Evolutionary conservation across 2,113 vertebrate species (phyloP).

Genomic region (Pseudonaja textilis): DNA sequence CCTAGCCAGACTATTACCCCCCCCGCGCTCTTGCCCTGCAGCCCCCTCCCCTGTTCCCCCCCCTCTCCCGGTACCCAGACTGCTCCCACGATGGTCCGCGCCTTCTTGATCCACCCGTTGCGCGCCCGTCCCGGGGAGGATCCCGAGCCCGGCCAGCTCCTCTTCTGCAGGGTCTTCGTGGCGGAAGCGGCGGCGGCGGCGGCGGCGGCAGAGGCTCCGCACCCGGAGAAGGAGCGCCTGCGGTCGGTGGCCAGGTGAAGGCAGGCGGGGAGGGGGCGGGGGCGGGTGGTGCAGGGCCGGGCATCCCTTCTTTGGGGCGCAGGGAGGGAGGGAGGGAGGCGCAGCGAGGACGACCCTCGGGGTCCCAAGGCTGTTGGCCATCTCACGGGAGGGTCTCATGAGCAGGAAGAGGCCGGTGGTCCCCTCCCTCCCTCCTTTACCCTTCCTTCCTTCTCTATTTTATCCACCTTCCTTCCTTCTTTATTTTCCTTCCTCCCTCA

Average conservation of each 20-base stretch:
- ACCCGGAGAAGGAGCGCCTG: conserved; percentile 54
- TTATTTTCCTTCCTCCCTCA: too few relatives aligned
- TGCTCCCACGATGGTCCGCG: conserved; percentile 54
- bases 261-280: too few relatives aligned
- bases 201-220: neutral
- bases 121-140: conserved; percentile 29
- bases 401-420: too few relatives aligned
- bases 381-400: too few relatives aligned
- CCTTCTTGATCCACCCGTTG: conserved; percentile 57
- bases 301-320: neutral
- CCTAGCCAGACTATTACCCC: neutral
- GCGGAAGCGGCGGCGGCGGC: conserved; percentile 28
- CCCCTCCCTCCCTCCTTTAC: too few relatives aligned
- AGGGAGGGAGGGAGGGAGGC: too few relatives aligned
- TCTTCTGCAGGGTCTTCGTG: conserved; percentile 57
- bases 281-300: neutral
- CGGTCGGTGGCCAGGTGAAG: conserved; percentile 58
- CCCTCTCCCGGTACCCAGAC: neutral
- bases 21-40: neutral
- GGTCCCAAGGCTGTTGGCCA: too few relatives aligned
- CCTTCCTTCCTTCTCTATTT: too few relatives aligned
- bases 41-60: neutral
- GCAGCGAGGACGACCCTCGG: too few relatives aligned
- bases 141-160: conserved; percentile 41
- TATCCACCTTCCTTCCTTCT: too few relatives aligned